Percentiles rank a stretch among this genome's conserved stretches.
Evolutionary conservation across 2,888 invertebrate species (phyloP).

Genomic region (Monochamus alternatus): DNA sequence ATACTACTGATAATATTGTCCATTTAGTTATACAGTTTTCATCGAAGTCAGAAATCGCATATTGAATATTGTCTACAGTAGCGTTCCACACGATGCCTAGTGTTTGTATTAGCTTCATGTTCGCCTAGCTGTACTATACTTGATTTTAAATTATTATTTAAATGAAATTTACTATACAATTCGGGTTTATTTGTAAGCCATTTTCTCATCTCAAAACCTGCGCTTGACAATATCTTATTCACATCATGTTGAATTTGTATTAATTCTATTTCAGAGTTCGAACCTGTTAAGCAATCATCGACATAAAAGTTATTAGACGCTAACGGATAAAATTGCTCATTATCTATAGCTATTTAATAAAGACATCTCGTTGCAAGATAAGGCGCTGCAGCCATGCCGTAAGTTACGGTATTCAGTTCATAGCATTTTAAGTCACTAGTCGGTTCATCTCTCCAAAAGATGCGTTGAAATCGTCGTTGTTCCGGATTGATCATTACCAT

Average conservation of each 20-base stretch:
- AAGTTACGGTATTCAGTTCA: too few relatives aligned
- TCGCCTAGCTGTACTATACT: slow-evolving; percentile 43
- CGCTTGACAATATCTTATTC: slow-evolving; percentile 39
- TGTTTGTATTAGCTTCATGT: slow-evolving; percentile 45
- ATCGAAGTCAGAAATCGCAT: slow-evolving; percentile 21
- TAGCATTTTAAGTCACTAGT: too few relatives aligned
- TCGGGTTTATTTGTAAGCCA: too few relatives aligned
- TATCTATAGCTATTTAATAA: slow-evolving; percentile 43
- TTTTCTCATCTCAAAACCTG: slow-evolving; percentile 48
- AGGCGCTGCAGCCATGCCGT: slow-evolving; percentile 50
- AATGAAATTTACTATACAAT: slow-evolving; percentile 31
- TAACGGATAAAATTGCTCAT: slow-evolving; percentile 34
- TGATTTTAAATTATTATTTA: neutral
- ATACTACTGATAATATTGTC: slow-evolving; percentile 16
- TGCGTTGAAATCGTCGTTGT: too few relatives aligned
- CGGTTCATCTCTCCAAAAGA: too few relatives aligned
- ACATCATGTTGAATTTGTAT: slow-evolving; percentile 47
- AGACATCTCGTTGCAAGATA: slow-evolving; percentile 48
- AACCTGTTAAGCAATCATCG: slow-evolving; percentile 48
- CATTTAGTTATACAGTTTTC: neutral
- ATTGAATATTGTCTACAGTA: slow-evolving; percentile 32
- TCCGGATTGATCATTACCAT: too few relatives aligned
- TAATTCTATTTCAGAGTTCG: slow-evolving; percentile 38
- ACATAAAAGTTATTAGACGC: slow-evolving; percentile 49
- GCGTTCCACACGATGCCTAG: slow-evolving; percentile 43